Evolutionary conservation across 2,888 invertebrate genomes (phyloP).

Genomic region (Exocentrus adspersus): DNA sequence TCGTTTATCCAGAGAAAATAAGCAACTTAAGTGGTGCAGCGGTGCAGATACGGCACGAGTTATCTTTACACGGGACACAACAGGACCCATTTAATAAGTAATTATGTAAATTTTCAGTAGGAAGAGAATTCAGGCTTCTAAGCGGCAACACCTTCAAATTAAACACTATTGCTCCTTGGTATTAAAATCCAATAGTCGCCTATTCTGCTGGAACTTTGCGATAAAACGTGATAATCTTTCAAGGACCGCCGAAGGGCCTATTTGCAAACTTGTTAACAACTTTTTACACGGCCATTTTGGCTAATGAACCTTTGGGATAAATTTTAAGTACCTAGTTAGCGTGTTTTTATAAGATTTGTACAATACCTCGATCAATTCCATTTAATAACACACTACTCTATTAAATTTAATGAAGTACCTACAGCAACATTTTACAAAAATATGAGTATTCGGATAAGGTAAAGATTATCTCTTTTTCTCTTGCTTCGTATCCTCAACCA

Average conservation of each 20-base stretch:
- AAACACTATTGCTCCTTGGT: slow-evolving; percentile 42
- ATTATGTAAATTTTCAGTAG: slow-evolving; percentile 52
- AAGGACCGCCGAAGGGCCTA: slow-evolving; percentile 8
- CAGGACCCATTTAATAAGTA: slow-evolving; percentile 51
- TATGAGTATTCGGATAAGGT: too few relatives aligned
- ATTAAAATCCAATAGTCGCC: slow-evolving; percentile 36
- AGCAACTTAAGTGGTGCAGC: slow-evolving; percentile 43
- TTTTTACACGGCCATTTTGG: neutral
- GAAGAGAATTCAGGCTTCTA: slow-evolving; percentile 39
- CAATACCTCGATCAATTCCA: neutral
- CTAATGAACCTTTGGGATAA: neutral
- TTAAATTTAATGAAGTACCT: neutral
- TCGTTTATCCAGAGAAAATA: slow-evolving; percentile 46
- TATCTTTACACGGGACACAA: slow-evolving; percentile 49
- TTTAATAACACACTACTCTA: neutral
- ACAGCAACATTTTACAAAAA: too few relatives aligned
- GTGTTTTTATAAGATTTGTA: neutral
- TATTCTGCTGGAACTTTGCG: slow-evolving; percentile 11
- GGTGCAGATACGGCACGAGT: slow-evolving; percentile 50
- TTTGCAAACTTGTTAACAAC: slow-evolving; percentile 12
- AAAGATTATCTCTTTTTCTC: too few relatives aligned
- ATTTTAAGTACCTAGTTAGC: neutral
- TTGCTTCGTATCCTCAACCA: too few relatives aligned
- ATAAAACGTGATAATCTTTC: slow-evolving; percentile 30
- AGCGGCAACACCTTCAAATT: slow-evolving; percentile 41